Evolutionary conservation across 1,140 invertebrate genomes (phyloP).

Genomic region (Oryzaephilus surinamensis): DNA sequence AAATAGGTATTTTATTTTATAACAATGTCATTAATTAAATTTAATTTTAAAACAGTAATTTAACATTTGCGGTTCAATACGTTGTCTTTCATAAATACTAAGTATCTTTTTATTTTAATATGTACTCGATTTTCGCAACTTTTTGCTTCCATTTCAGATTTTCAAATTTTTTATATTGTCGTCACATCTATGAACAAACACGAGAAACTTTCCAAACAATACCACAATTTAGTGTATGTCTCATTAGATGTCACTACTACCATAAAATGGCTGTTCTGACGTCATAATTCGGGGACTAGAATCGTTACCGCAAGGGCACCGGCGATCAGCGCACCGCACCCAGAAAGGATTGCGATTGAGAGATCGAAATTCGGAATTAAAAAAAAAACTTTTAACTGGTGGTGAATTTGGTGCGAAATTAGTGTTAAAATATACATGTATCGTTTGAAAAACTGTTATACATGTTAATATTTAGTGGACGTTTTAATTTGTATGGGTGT

Average conservation of each 20-base stretch:
- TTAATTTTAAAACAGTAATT: no score
- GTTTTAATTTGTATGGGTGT: slow-evolving; percentile 28
- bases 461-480: slow-evolving; percentile 23
- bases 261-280: slow-evolving; percentile 27
- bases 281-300: slow-evolving; percentile 31
- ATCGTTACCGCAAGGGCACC: slow-evolving; percentile 33
- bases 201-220: no score
- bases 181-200: no score
- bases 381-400: slow-evolving; percentile 13
- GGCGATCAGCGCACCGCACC: slow-evolving; percentile 24
- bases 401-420: slow-evolving; percentile 17
- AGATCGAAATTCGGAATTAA: slow-evolving; percentile 13
- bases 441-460: slow-evolving; percentile 15
- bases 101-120: no score
- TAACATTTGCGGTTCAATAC: no score
- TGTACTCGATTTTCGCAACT: no score
- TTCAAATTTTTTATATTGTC: no score
- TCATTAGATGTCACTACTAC: slow-evolving; percentile 15
- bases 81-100: no score
- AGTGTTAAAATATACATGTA: slow-evolving; percentile 17
- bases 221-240: no score
- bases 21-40: no score
- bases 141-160: no score
- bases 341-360: slow-evolving; percentile 14
- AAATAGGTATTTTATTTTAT: no score